Base-by-base conservation (phyloP, 2,888 invertebrate genomes). In the Muscina levida region DNA sequence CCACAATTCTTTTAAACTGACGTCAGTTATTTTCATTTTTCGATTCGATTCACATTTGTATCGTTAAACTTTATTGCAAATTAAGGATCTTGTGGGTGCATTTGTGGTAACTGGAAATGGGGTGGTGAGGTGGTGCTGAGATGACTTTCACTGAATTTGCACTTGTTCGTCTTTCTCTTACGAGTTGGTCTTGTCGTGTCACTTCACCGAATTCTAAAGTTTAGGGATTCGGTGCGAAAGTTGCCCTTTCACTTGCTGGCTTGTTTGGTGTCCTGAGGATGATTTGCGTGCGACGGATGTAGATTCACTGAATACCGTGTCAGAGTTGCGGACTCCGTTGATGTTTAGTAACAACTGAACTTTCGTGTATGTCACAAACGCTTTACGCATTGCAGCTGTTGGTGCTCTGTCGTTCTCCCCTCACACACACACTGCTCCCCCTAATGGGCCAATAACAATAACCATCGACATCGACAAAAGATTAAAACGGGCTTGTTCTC, bases 291-390 rank as follows among this genome's bases (percentile, higher is more conserved):
- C 19, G 22, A 4, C 51, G 11, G 19, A 51, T 22, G 51, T 62
- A 17, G 22, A 39, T 42, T 42, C 42, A 62, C 62, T 17, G 24
- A 66, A 46, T 70, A 26, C 77, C 79, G 83, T 65, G 57, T 74
- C 77, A 76, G 80, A 83, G 83, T 83, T 82, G 88, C 87, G 87
- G 87, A 87, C 87, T 87, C 84, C 86, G 86, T 87, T 87, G 87
- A 85, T 85, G 87, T 85, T 86, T 85, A 84, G 82, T 85, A 85
- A 86, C 87, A 87, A 88, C 88, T 88, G 85, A 87, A 85, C 84
- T 87, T 87, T 87, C 87, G 86, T 85, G 67, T 77, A 70, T 78
- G 66, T 66, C 76, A 72, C 76, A 70, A 79, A 73, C 51, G 70
- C 76, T 79, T 79, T 76, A 82, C 78, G 79, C 82, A 82, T 78